Evolutionary conservation across 2,888 invertebrate species (phyloP).

Genomic region (Pachycephus smyrnensis): DNA sequence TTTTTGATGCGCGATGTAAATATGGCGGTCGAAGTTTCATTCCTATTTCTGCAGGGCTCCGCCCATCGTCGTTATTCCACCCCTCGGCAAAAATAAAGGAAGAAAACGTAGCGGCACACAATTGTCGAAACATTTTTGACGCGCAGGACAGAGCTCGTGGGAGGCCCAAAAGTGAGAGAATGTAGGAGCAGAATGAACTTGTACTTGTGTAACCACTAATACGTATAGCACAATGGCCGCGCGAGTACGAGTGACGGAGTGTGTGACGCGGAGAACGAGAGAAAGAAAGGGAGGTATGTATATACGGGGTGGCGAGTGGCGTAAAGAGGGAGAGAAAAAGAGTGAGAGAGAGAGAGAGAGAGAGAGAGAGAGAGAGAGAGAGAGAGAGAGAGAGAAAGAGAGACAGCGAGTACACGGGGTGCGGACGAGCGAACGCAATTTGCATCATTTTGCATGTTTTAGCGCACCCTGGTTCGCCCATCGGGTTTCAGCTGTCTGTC

Average conservation of each 20-base stretch:
- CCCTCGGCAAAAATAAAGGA: conserved; percentile 59
- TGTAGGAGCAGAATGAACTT: conserved; percentile 10
- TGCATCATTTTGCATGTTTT: conserved; percentile 66
- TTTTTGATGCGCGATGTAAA: conserved; percentile 52
- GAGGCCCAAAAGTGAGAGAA: conserved; percentile 14
- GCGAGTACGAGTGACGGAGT: conserved; percentile 17
- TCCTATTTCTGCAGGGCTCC: conserved; percentile 51
- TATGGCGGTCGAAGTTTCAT: conserved; percentile 64
- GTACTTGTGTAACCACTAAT: conserved; percentile 2
- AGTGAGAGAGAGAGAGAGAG: conserved; percentile 32
- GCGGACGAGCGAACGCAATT: conserved; percentile 63
- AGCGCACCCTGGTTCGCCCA: conserved; percentile 57
- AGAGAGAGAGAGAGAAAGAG: conserved; percentile 31
- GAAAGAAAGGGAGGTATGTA: conserved; percentile 15
- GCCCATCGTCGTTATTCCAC: conserved; percentile 55
- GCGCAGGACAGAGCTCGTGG: conserved; percentile 33
- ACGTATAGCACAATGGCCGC: conserved; percentile 10
- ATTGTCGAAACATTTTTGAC: conserved; percentile 62
- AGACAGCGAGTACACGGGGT: conserved; percentile 26
- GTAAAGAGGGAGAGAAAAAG: conserved; percentile 33
- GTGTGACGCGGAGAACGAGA: conserved; percentile 3
- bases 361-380: conserved; percentile 38
- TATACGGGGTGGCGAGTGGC: background rate
- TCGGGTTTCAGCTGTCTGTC: conserved; percentile 57
- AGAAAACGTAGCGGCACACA: conserved; percentile 58